These are phyloP conservation scores for Lucilia sericata DNA, from an alignment of 1,140 invertebrate genomes.

Conservation along the genomic window DNA sequence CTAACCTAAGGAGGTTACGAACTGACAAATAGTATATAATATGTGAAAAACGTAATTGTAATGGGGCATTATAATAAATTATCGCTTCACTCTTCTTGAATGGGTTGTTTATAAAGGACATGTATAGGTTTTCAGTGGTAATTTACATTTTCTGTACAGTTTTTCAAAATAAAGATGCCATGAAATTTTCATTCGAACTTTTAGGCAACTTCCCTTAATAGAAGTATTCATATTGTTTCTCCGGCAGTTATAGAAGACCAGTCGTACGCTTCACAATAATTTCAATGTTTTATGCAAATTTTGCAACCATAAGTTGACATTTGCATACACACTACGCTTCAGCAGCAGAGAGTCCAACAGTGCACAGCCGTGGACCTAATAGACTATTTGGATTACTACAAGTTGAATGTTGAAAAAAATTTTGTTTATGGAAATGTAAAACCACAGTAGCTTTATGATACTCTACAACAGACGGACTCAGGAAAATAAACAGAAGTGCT, in stretches of 20 bases:
- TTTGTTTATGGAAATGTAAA: neutral
- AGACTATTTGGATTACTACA: neutral
- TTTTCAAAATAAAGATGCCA: too few relatives aligned
- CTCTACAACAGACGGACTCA: neutral
- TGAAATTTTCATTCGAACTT: neutral
- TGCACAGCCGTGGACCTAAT: neutral
- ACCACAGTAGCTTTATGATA: neutral
- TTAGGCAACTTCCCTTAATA: neutral
- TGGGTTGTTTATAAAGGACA: too few relatives aligned
- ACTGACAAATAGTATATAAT: too few relatives aligned
- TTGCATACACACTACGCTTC: neutral
- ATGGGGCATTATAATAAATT: too few relatives aligned
- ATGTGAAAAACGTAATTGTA: too few relatives aligned
- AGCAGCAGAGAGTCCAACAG: too few relatives aligned
- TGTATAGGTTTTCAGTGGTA: too few relatives aligned
- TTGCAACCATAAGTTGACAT: conserved; percentile 26
- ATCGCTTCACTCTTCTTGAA: too few relatives aligned
- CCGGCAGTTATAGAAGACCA: neutral
- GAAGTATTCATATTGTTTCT: neutral
- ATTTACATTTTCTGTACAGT: too few relatives aligned
- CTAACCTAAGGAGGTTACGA: too few relatives aligned
- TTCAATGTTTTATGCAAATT: conserved; percentile 47
- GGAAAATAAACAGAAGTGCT: conserved; percentile 4
- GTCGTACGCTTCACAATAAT: conserved; percentile 8
- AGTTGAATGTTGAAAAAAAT: neutral